These are phyloP conservation scores for Trissolcus japonicus DNA, from an alignment of 2,888 invertebrate genomes.

Conservation along the genomic window DNA sequence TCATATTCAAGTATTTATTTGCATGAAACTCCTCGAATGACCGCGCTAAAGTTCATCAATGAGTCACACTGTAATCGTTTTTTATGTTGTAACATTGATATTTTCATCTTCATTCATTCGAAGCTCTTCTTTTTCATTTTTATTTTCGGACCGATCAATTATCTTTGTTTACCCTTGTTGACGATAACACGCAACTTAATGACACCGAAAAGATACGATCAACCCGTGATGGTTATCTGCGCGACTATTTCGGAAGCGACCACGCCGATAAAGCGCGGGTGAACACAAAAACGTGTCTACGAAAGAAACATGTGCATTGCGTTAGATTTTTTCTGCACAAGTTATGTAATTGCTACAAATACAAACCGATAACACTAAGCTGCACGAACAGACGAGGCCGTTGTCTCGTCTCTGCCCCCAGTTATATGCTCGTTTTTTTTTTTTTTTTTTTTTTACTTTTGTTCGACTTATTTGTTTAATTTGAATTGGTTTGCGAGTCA, in stretches of 20 bases:
- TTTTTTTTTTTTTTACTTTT: constrained; percentile 1
- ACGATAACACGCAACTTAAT: constrained; percentile 48
- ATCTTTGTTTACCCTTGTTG: constrained; percentile 34
- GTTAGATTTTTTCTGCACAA: constrained; percentile 26
- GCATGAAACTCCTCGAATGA: constrained; percentile 42
- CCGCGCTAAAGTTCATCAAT: constrained; percentile 53
- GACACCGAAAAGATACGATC: constrained; percentile 40
- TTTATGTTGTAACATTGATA: constrained; percentile 45
- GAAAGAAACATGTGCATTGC: constrained; percentile 27
- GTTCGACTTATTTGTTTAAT: constrained; percentile 21
- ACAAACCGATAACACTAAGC: constrained; percentile 29
- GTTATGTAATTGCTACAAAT: constrained; percentile 30
- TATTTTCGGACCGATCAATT: constrained; percentile 38
- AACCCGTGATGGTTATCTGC: constrained; percentile 45
- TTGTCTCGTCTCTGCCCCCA: constrained; percentile 13
- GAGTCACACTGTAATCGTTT: constrained; percentile 44
- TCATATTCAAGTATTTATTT: constrained; percentile 28
- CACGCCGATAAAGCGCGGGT: constrained; percentile 32
- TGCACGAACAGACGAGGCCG: constrained; percentile 16
- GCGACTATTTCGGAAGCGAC: constrained; percentile 53
- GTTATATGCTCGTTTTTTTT: neutral
- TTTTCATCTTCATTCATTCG: constrained; percentile 14
- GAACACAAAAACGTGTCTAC: constrained; percentile 50
- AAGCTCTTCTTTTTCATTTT: constrained; percentile 10
- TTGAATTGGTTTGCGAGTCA: constrained; percentile 22